Conservation (phyloP, 2,113 vertebrate genomes). For the Phrynocephalus versicolor region DNA sequence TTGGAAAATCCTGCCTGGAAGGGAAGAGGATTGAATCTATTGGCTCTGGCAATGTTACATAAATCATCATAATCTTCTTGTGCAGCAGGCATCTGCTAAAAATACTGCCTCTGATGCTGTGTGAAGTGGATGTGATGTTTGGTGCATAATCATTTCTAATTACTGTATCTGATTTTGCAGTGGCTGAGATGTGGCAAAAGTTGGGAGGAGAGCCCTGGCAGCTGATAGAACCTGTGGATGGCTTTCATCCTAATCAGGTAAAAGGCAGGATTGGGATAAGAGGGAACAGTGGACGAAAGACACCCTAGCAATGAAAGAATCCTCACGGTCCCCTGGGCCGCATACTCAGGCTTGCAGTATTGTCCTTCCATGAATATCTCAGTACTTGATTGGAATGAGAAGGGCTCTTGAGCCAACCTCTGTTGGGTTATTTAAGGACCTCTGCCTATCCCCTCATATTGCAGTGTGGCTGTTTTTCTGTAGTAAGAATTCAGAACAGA, state of each 20-base stretch:
- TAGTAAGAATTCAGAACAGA: too few species aligned
- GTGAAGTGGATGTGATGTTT: not conserved
- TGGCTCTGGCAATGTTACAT: conserved; percentile 2
- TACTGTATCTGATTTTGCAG: conserved; percentile 54
- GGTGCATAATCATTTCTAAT: not conserved
- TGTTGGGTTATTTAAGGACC: not conserved
- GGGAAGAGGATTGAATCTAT: conserved; percentile 25
- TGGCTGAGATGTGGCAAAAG: conserved; percentile 65
- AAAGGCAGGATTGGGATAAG: not conserved
- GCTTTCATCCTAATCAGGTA: conserved; percentile 82
- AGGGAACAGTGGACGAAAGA: not conserved
- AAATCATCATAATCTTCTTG: conserved; percentile 34
- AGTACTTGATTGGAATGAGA: not conserved
- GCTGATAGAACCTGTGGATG: conserved; percentile 75
- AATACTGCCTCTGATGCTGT: accelerated
- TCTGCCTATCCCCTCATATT: too few species aligned
- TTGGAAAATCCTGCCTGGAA: conserved; percentile 38
- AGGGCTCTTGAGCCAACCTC: not conserved
- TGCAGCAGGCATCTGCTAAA: not conserved
- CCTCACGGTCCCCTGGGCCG: not conserved
- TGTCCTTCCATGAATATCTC: not conserved
- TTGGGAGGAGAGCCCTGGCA: conserved; percentile 75
- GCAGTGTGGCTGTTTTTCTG: too few species aligned
- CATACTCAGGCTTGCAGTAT: not conserved
- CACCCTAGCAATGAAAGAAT: not conserved